Percentiles rank a stretch among this genome's conserved stretches.
These are phyloP conservation scores for Edolisoma coerulescens DNA, from an alignment of 2,113 vertebrate species.

Conservation along the genomic window DNA sequence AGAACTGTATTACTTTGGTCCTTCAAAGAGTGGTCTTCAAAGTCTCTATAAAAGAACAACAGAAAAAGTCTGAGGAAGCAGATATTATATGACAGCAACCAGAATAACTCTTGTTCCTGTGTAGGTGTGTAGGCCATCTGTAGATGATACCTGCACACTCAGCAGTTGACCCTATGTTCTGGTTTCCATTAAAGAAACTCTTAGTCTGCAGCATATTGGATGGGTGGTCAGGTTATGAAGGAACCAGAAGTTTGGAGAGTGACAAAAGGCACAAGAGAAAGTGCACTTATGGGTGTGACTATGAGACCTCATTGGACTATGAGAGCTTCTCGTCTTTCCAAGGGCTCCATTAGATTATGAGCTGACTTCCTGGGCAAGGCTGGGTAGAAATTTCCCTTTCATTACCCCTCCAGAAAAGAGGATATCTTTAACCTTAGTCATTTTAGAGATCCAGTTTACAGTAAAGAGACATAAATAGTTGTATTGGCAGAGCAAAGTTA, in stretches of 20 bases:
- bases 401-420: neutral
- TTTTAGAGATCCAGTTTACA: neutral
- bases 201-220: rapidly evolving
- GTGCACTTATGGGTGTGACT: rapidly evolving
- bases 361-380: neutral
- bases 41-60: neutral
- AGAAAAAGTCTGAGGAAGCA: neutral
- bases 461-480: neutral
- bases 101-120: neutral
- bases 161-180: neutral
- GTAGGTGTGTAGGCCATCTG: neutral
- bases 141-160: neutral
- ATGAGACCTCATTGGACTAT: neutral
- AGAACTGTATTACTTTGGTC: neutral
- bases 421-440: neutral
- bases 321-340: neutral
- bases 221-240: neutral
- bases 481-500: neutral
- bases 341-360: neutral
- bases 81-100: neutral
- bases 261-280: neutral
- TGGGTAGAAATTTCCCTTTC: neutral
- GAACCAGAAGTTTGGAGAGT: neutral
- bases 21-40: neutral
- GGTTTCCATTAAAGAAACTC: neutral